Evolutionary conservation across 2,888 invertebrate genomes (phyloP), one percentile per base, ranked within the genome.

Genomic region (Spilarctia lutea): DNA sequence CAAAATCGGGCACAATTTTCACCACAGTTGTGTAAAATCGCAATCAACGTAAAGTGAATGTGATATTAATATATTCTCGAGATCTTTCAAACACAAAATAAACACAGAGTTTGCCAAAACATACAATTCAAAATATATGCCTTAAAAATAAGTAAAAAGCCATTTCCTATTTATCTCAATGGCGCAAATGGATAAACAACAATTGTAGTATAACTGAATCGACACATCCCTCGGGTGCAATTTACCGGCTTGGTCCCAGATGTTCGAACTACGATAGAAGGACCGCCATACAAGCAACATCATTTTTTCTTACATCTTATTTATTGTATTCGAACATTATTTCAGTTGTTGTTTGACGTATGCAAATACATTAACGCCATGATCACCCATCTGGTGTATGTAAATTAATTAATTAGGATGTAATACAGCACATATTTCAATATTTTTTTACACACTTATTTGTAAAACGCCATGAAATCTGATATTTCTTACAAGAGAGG

Each of bases 151-250:
- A 79, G 79, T 81, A 81, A 83, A 87, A 86, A 84, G 82, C 81
- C 76, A 83, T 85, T 83, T 81, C 82, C 85, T 85, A 84, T 87
- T 85, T 85, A 86, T 85, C 86, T 84, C 81, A 80, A 81, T 82
- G 80, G 82, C 79, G 68, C 81, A 79, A 81, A 80, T 77, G 81
- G 80, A 80, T 71, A 71, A 63, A 45, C 83, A 84, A 83, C 85
- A 83, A 84, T 84, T 85, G 83, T 84, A 87, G 81, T 86, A 82
- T 82, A 83, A 81, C 83, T 83, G 89, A 87, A 89, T 88, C 86
- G 88, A 87, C 86, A 86, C 85, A 83, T 86, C 91, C 89, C 89
- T 73, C 65, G 90, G 88, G 91, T 85, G 88, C 90, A 90, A 90
- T 91, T 90, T 88, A 87, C 84, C 83, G 85, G 77, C 77, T 72